These are phyloP conservation scores for Novumbra hubbsi DNA, from an alignment of 2,797 vertebrate species.

Conservation along the genomic window DNA sequence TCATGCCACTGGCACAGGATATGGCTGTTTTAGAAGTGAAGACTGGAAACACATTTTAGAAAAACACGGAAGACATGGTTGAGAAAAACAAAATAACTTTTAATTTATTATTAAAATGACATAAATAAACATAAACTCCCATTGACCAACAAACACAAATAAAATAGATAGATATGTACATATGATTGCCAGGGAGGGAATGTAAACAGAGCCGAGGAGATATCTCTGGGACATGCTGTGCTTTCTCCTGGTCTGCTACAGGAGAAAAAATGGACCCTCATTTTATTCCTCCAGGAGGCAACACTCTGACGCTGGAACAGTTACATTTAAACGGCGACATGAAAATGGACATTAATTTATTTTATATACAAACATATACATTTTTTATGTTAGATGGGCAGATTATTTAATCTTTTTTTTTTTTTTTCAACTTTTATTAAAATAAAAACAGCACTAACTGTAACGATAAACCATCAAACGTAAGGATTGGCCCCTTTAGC, in stretches of 20 bases:
- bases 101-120: slow-evolving; percentile 85
- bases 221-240: slow-evolving; percentile 2
- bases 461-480: slow-evolving; percentile 29
- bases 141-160: slow-evolving; percentile 73
- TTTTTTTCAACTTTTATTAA: slow-evolving; percentile 18
- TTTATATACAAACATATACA: slow-evolving; percentile 81
- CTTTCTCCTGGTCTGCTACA: slow-evolving; percentile 28
- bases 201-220: slow-evolving; percentile 15
- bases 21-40: neutral
- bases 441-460: slow-evolving; percentile 27
- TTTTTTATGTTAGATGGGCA: slow-evolving; percentile 57
- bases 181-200: slow-evolving; percentile 35
- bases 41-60: too few relatives aligned
- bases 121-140: slow-evolving; percentile 78
- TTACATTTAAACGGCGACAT: slow-evolving; percentile 55
- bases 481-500: slow-evolving; percentile 9
- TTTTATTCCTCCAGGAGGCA: slow-evolving; percentile 29
- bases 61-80: slow-evolving; percentile 5
- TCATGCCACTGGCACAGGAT: neutral
- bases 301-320: slow-evolving; percentile 41
- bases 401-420: slow-evolving; percentile 18
- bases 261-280: slow-evolving; percentile 51
- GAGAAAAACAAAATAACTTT: slow-evolving; percentile 64
- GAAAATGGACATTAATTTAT: slow-evolving; percentile 69
- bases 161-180: slow-evolving; percentile 79